Base-by-base conservation (phyloP, 2,797 vertebrate genomes). In the Alectoris magna region DNA sequence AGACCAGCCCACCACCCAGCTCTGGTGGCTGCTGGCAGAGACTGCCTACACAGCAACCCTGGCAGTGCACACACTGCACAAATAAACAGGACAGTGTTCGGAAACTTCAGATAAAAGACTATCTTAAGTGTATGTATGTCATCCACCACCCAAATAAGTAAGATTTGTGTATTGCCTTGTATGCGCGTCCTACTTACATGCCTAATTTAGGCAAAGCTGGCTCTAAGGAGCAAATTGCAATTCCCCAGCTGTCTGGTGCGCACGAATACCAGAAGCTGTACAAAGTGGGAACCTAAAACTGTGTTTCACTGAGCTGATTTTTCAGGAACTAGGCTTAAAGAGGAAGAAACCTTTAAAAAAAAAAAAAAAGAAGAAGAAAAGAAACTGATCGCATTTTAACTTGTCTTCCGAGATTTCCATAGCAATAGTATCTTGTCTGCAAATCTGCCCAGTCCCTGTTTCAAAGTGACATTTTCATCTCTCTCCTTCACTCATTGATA, bases 31-130 rank as follows among this genome's bases (percentile, higher is more conserved):
- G 36, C 64, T 31, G 39, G 29, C 36, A 0, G 2, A 26, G 36
- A 2, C 15, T 0, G 2, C 34, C 6, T 1, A 7, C 9, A 7
- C 38, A 11, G 39, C 67, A 41, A 48, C 62, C 11, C 0, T 10
- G 21, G 39, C 63, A 56, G 51, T 3, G 10, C 3, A 10, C 43
- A 22, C 29, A 53, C 24, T 11, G 13, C 27, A 13, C 5, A 11
- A 39, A 48, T 34, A 55, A 39, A 59, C 7, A n/a, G 15, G 24
- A 27, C 64, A 7, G 10, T 5, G 21, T 38, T 73, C 48, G 8
- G 6, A 3, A 8, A 1, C 9, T 26, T 70, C 16, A 71, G 46
- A 9, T 51, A 29, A 36, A 72, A 62, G 41, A 46, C 48, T 67
- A 22, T 18, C 58, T 51, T n/a, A 43, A 43, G 38, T 34, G 13